These are phyloP conservation scores for Dolichallabes microphthalmus DNA, from an alignment of 2,113 vertebrate genomes.

Conservation along the genomic window DNA sequence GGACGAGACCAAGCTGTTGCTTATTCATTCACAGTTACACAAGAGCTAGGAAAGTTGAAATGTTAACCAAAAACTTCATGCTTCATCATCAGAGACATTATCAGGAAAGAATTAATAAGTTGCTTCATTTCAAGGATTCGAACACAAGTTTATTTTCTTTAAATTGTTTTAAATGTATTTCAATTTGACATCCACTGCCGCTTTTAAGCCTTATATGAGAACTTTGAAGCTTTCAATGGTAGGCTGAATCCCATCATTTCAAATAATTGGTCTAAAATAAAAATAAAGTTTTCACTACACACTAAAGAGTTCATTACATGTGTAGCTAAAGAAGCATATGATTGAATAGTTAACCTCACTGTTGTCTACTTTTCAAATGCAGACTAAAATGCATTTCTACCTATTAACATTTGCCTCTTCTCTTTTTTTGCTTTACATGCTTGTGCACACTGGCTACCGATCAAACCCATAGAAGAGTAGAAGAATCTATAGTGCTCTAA, in stretches of 20 bases:
- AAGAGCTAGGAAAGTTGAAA: background rate
- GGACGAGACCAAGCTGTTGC: background rate
- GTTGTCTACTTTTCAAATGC: background rate
- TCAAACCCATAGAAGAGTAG: background rate
- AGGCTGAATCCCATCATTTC: background rate
- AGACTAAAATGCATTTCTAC: background rate
- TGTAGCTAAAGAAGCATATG: background rate
- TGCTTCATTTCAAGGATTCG: background rate
- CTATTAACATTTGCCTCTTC: background rate
- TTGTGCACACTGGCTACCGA: too few species aligned
- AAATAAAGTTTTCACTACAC: too few species aligned
- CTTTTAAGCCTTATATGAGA: background rate
- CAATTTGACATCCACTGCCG: background rate
- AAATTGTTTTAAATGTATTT: background rate
- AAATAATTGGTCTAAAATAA: background rate
- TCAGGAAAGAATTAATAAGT: background rate
- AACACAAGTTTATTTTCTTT: background rate
- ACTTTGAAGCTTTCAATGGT: background rate
- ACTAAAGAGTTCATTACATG: background rate
- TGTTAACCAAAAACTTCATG: background rate
- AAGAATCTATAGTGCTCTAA: background rate
- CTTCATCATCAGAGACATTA: background rate
- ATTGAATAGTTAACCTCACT: background rate
- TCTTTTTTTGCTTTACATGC: too few species aligned
- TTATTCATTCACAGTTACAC: background rate